These are phyloP conservation scores for Amblyjoppa fuscipennis DNA, from an alignment of 2,888 invertebrate species.

Conservation along the genomic window DNA sequence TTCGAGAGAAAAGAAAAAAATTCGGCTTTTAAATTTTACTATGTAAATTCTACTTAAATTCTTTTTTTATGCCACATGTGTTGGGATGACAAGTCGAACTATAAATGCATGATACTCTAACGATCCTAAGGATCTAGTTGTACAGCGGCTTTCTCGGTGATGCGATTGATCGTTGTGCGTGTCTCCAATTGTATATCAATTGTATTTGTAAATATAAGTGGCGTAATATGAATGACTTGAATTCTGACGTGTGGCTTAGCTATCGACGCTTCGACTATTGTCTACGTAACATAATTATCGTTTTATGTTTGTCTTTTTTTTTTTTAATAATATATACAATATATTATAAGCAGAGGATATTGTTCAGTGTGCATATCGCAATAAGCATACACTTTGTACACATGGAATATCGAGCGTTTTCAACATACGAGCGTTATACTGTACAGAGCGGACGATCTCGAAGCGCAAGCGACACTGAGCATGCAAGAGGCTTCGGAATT, in stretches of 20 bases:
- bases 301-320: slow-evolving; percentile 20
- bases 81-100: slow-evolving; percentile 49
- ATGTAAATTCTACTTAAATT: not conserved
- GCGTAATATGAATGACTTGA: not conserved
- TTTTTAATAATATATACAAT: slow-evolving; percentile 16
- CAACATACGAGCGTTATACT: not conserved
- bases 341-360: slow-evolving; percentile 29
- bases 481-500: slow-evolving; percentile 30
- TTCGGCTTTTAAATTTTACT: not conserved
- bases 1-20: no score
- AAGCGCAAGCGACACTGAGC: slow-evolving; percentile 38
- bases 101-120: slow-evolving; percentile 65
- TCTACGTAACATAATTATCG: slow-evolving; percentile 37
- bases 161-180: slow-evolving; percentile 64
- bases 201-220: slow-evolving; percentile 13
- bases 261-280: slow-evolving; percentile 39
- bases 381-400: slow-evolving; percentile 38
- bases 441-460: slow-evolving; percentile 22
- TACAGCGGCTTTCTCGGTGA: slow-evolving; percentile 63
- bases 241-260: slow-evolving; percentile 34
- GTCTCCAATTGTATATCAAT: slow-evolving; percentile 43
- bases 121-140: slow-evolving; percentile 66
- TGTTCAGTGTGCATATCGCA: slow-evolving; percentile 31
- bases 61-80: slow-evolving; percentile 40
- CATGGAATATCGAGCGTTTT: slow-evolving; percentile 8